phyloP scores from a whole-genome alignment of 2,888 invertebrate species.

The Pristionchus entomophagus region DNA sequence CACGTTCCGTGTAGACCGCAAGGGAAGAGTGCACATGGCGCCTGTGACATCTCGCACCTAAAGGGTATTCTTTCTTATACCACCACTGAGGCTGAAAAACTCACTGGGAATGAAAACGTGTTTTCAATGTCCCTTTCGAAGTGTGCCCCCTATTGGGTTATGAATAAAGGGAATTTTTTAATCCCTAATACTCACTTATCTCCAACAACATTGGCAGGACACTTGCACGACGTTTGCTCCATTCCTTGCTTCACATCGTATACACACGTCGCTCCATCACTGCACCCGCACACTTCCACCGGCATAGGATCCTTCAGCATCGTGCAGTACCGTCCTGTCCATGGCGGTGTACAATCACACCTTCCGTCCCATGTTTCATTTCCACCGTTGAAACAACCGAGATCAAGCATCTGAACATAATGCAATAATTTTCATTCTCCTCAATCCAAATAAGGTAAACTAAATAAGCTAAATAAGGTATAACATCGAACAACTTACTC shows the following conservation, averaged over 20 bases:
- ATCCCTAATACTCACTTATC: not conserved
- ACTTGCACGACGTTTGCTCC: not conserved
- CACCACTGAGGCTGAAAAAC: too few species aligned
- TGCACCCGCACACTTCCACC: constrained; percentile 3
- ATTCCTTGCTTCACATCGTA: not conserved
- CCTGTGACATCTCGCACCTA: not conserved
- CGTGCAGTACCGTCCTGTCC: not conserved
- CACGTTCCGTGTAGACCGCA: not conserved
- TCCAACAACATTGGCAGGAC: not conserved
- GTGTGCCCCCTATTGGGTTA: too few species aligned
- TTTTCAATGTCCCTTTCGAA: too few species aligned
- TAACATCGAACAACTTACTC: not conserved
- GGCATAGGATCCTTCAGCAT: constrained; percentile 17
- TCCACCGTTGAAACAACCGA: not conserved
- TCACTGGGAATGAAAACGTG: too few species aligned
- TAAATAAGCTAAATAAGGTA: too few species aligned
- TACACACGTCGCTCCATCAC: not conserved
- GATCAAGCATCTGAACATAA: not conserved
- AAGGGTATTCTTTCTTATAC: not conserved
- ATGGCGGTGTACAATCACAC: not conserved
- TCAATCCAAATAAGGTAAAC: not conserved
- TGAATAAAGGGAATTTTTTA: not conserved
- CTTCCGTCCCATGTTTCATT: not conserved
- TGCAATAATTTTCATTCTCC: not conserved
- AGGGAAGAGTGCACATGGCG: not conserved